Conservation (phyloP, 2,888 invertebrate species). For the Eupithecia pulchellata region DNA sequence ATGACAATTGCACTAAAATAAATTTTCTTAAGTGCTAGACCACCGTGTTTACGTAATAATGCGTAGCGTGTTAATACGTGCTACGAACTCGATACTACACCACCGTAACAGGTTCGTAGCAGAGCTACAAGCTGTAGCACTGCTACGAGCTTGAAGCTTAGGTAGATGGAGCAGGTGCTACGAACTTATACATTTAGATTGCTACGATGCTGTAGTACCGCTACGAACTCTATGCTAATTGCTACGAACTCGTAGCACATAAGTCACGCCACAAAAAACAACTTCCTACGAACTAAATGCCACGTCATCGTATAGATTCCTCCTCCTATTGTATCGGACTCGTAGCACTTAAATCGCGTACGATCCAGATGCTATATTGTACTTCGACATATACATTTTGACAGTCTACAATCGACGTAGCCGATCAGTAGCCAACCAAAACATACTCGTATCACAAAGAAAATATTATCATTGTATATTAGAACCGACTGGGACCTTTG, state of each 20-base stretch:
- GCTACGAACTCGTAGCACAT: constrained; percentile 15
- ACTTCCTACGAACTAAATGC: neutral
- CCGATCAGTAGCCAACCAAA: constrained; percentile 17
- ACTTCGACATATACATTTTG: constrained; percentile 5
- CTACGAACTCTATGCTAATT: neutral
- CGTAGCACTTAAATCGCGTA: neutral
- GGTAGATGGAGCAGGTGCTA: constrained; percentile 3
- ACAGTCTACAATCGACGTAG: constrained; percentile 6
- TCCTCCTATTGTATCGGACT: neutral
- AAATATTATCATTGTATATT: constrained; percentile 28
- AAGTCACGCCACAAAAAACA: neutral
- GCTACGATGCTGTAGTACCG: constrained; percentile 12
- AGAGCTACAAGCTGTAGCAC: constrained; percentile 8
- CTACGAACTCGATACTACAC: neutral
- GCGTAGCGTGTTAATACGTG: neutral
- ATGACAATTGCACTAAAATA: neutral
- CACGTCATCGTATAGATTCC: neutral
- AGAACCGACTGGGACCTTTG: constrained; percentile 24
- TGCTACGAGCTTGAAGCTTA: constrained; percentile 1
- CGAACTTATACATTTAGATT: neutral
- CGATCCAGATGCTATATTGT: neutral
- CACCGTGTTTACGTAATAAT: neutral
- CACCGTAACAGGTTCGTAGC: no score
- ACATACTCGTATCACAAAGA: constrained; percentile 23
- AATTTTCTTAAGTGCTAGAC: no score